Base-by-base conservation (phyloP, 2,113 vertebrate species). In the Brachyhypopomus occidentalis region DNA sequence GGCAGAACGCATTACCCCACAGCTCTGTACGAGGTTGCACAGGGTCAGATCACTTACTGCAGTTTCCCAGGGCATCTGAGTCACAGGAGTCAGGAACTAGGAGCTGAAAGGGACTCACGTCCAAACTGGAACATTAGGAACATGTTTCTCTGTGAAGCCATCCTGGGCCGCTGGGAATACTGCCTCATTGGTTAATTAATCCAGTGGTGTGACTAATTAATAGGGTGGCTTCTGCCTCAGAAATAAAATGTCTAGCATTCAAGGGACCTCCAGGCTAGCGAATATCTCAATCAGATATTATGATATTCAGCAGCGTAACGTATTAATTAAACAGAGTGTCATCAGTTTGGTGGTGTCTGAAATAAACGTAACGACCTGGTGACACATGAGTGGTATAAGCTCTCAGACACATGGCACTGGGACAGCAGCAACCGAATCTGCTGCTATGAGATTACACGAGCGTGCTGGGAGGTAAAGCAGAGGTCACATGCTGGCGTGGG, bases 301-400 rank as follows among this genome's bases (percentile, higher is more conserved):
- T 83, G 86, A 85, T 88, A 88, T 5, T 81, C 60, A 81, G 48
- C 84, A 75, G 80, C 72, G 78, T 48, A 81, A 78, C 86, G 87
- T 88, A 89, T 90, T 91, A 91, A 92, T 91, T 93, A 91, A 91
- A 78, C 83, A 59, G 41, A 41, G 82, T 88, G 85, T 82, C 87
- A 83, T 92, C 90, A 91, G 87, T 89, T 89, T 87, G 83, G 86
- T 72, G 69, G 30, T 63, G 12, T 90, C 88, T 87, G 88, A 90
- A 91, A 90, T 89, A 91, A 92, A 90, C 56, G 34, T 91, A 93
- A 92, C 85, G 84, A 93, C 88, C 86, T 92, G 92, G 87, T 91
- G 93, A 94, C 92, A 92, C 81, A 90, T 85, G 88, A 91, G 87
- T 75, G 41, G 85, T 89, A 91, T 89, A 91, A 93, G 88, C 77